Conservation (phyloP, 1,140 invertebrate genomes). For the Cepaea nemoralis region DNA sequence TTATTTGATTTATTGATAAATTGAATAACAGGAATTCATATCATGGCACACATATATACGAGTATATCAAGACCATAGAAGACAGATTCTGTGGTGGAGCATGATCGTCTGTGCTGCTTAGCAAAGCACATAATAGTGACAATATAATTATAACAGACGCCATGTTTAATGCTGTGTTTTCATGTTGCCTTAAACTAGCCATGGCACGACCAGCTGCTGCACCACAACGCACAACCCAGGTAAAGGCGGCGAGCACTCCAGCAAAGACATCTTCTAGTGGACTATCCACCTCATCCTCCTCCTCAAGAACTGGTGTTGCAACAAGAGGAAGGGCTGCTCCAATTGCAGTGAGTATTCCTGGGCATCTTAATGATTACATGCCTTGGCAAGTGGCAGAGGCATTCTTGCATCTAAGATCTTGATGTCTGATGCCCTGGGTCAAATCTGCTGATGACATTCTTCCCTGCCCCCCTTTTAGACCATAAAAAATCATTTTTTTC, state of each 20-base stretch:
- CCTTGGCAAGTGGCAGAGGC: no score
- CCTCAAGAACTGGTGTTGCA: not conserved
- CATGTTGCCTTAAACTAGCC: not conserved
- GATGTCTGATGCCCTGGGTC: no score
- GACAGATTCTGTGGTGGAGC: no score
- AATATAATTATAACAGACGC: not conserved
- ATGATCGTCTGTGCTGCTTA: not conserved
- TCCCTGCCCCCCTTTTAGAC: no score
- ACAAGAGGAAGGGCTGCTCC: conserved; percentile 9
- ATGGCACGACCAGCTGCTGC: not conserved
- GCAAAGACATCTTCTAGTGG: not conserved
- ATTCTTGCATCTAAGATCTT: no score
- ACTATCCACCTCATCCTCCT: not conserved
- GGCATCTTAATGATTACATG: no score
- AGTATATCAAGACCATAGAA: no score
- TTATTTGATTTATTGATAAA: not conserved
- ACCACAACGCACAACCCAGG: not conserved
- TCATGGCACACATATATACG: no score
- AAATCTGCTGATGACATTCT: no score
- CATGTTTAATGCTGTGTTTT: not conserved
- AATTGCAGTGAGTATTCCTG: conserved; percentile 18
- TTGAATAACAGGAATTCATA: not conserved
- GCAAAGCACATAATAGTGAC: no score
- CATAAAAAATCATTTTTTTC: no score
- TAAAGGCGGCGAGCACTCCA: not conserved